Conservation (phyloP, 2,113 vertebrate species). For the Otocyon megalotis region DNA sequence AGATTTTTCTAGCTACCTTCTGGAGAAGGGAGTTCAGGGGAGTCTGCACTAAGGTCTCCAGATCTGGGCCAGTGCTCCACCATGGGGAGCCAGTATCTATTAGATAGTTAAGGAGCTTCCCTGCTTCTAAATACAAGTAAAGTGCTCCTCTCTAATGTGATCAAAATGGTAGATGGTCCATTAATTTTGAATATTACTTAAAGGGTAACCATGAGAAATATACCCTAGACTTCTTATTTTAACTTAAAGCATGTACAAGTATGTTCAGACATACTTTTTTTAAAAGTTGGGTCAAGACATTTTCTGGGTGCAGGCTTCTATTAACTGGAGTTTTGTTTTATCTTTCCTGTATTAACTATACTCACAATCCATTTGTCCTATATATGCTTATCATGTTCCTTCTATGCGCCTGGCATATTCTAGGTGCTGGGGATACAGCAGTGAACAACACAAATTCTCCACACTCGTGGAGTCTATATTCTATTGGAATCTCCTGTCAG, state of each 20-base stretch:
- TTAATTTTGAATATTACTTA: background rate
- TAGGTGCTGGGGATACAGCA: background rate
- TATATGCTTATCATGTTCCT: background rate
- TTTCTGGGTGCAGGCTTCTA: background rate
- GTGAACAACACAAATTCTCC: background rate
- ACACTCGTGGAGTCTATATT: background rate
- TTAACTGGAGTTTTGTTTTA: conserved; percentile 22
- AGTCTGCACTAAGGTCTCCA: background rate
- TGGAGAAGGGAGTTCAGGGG: background rate
- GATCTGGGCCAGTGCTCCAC: background rate
- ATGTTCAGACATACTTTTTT: background rate
- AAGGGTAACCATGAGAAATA: background rate
- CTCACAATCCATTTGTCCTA: background rate
- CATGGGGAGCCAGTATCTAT: background rate
- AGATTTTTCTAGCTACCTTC: background rate
- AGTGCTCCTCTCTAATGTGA: background rate
- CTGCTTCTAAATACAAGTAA: background rate
- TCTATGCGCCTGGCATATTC: background rate
- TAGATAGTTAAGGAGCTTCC: background rate
- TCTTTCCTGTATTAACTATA: background rate
- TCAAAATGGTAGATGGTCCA: background rate
- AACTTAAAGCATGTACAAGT: background rate
- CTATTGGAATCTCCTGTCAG: background rate
- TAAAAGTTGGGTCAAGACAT: background rate
- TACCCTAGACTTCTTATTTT: background rate